phyloP scores from a whole-genome alignment of 2,797 vertebrate genomes.

The Steatocranus sp. region DNA sequence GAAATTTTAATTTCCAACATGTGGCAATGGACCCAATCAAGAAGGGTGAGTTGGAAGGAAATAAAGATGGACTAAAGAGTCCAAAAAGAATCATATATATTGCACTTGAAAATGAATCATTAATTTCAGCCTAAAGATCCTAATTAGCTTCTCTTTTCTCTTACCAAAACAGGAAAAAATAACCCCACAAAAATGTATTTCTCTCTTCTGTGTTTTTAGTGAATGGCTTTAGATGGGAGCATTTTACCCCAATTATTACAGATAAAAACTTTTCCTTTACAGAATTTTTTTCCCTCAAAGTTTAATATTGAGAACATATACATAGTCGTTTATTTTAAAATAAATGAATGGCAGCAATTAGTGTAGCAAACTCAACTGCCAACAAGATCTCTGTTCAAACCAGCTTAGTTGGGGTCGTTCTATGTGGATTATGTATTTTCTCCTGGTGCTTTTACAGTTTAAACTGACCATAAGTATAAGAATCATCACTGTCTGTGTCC shows the following conservation, averaged over 20 bases:
- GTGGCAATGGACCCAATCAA: background rate
- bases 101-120: background rate
- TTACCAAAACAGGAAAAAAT: background rate
- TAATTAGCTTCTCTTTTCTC: background rate
- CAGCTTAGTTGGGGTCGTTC: background rate
- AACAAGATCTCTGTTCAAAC: background rate
- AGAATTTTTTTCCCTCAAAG: background rate
- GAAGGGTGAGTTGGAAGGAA: background rate
- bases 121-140: background rate
- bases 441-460: background rate
- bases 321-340: background rate
- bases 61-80: background rate
- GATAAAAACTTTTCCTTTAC: background rate
- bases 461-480: background rate
- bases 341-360: background rate
- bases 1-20: background rate
- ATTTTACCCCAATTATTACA: background rate
- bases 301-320: background rate
- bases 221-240: background rate
- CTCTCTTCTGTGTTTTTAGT: background rate
- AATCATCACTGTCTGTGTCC: background rate
- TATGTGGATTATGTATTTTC: background rate
- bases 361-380: background rate
- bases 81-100: background rate
- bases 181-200: background rate